Conservation (phyloP, 2,113 vertebrate genomes). For the Hippoglossus stenolepis region DNA sequence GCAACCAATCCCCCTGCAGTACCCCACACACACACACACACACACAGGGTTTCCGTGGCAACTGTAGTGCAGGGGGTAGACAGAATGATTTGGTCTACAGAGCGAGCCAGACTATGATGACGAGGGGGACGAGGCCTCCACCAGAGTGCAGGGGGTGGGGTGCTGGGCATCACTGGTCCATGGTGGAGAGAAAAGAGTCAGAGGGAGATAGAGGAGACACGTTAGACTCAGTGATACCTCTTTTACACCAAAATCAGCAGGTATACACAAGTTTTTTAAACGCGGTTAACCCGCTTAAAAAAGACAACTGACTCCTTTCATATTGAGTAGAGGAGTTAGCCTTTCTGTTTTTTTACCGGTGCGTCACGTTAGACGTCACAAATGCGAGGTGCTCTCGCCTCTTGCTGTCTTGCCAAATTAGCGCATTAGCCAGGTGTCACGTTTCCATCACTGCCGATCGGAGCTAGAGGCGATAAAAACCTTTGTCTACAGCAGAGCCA, state of each 20-base stretch:
- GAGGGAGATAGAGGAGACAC: not conserved
- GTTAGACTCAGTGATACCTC: not conserved
- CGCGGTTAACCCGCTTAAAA: no score
- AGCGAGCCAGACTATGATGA: slow-evolving; percentile 70
- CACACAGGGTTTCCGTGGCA: slow-evolving; percentile 78
- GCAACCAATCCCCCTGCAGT: slow-evolving; percentile 83
- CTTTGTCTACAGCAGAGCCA: no score
- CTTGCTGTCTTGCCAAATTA: no score
- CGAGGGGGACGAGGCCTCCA: slow-evolving; percentile 65
- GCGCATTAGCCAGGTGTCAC: not conserved
- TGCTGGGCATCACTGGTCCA: slow-evolving; percentile 13
- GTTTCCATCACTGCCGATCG: no score
- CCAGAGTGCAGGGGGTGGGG: slow-evolving; percentile 24
- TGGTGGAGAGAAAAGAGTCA: slow-evolving; percentile 16
- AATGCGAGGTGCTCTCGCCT: no score
- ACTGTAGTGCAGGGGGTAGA: slow-evolving; percentile 76
- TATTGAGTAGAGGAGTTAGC: no score
- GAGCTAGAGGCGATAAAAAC: no score
- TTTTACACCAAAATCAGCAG: not conserved
- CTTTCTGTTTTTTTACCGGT: not conserved
- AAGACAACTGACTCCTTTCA: no score
- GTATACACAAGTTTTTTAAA: not conserved
- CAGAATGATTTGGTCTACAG: slow-evolving; percentile 76
- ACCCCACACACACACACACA: slow-evolving; percentile 37
- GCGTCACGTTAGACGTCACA: not conserved